Conservation (phyloP, 2,888 invertebrate species). For the Harpagoxenus sublaevis region DNA sequence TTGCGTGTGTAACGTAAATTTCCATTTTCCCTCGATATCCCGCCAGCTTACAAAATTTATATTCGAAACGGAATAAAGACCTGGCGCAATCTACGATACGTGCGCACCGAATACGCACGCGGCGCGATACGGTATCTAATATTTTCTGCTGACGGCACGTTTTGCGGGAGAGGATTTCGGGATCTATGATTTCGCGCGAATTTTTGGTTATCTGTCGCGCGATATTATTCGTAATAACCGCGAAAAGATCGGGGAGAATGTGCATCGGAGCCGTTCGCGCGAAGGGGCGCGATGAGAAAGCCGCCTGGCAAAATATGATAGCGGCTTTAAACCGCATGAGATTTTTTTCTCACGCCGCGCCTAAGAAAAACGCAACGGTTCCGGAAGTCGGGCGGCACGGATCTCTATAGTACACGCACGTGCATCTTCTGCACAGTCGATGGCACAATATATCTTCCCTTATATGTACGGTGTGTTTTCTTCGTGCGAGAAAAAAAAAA, state of each 20-base stretch:
- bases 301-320: conserved; percentile 51
- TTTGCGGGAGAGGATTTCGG: neutral
- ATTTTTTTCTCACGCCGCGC: neutral
- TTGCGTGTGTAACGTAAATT: neutral
- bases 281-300: neutral
- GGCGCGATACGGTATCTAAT: conserved; percentile 41
- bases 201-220: neutral
- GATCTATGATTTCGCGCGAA: conserved; percentile 32
- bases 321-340: conserved; percentile 30
- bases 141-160: conserved; percentile 48
- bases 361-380: conserved; percentile 33
- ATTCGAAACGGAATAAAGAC: conserved; percentile 40
- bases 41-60: conserved; percentile 41
- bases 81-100: conserved; percentile 35
- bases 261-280: neutral
- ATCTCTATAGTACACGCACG: neutral
- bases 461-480: neutral
- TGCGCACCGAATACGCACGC: conserved; percentile 34
- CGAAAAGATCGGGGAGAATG: neutral
- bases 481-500: neutral
- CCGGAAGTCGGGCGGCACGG: neutral
- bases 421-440: conserved; percentile 14
- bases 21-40: conserved; percentile 15
- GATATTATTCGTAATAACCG: conserved; percentile 42
- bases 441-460: conserved; percentile 28